Evolutionary conservation across 92 coral and sea anemone genomes (phyloP).

Genomic region (Actinostola sp.): DNA sequence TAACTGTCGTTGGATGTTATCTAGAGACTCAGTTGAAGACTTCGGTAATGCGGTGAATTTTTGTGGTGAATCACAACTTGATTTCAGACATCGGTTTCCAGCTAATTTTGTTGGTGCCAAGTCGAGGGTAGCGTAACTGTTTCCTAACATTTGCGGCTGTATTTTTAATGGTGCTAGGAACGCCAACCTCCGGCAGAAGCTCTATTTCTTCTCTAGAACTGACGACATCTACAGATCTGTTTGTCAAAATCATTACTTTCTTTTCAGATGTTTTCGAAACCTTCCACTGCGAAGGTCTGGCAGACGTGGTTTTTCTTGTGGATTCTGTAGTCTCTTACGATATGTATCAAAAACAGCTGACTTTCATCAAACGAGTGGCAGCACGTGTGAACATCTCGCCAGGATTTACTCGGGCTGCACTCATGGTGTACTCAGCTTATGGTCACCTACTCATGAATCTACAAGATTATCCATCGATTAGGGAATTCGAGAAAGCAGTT

Average conservation of each 20-base stretch:
- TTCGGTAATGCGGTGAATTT: too few relatives aligned
- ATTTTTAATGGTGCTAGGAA: too few relatives aligned
- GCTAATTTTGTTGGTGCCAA: too few relatives aligned
- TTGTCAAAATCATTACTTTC: not conserved
- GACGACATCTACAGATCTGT: too few relatives aligned
- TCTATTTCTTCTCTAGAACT: too few relatives aligned
- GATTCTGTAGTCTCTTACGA: slow-evolving; percentile 45
- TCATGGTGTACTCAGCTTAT: slow-evolving; percentile 36
- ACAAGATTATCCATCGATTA: slow-evolving; percentile 10
- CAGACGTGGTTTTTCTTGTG: slow-evolving; percentile 60
- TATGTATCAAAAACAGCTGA: slow-evolving; percentile 35
- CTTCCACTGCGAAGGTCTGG: slow-evolving; percentile 16
- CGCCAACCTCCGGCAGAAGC: too few relatives aligned
- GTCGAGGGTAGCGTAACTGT: too few relatives aligned
- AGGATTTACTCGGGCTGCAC: slow-evolving; percentile 50
- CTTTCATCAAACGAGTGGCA: slow-evolving; percentile 45
- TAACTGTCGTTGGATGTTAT: too few relatives aligned
- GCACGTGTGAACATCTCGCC: slow-evolving; percentile 44
- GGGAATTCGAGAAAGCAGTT: slow-evolving; percentile 26
- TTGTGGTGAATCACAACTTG: too few relatives aligned
- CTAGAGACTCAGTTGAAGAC: too few relatives aligned
- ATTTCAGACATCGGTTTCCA: too few relatives aligned
- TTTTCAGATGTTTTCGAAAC: not conserved
- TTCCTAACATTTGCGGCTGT: too few relatives aligned
- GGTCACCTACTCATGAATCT: slow-evolving; percentile 32